These are phyloP conservation scores for Potamarius usumacintae DNA, from an alignment of 2,113 vertebrate genomes.

Conservation along the genomic window DNA sequence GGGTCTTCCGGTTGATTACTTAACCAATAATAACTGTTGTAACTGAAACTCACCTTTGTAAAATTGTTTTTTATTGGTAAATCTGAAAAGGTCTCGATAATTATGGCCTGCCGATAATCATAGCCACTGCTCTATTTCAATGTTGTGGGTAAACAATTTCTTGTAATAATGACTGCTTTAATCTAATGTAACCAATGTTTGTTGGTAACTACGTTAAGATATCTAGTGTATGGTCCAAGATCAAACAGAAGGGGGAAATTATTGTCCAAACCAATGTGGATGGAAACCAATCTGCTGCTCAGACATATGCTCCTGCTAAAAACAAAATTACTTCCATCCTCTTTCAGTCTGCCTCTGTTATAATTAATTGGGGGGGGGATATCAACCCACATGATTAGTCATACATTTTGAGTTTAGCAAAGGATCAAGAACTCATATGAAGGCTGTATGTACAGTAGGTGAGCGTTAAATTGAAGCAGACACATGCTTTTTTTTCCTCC, in stretches of 20 bases:
- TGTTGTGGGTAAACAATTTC: background rate
- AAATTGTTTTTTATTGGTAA: too few relatives aligned
- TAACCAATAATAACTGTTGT: too few relatives aligned
- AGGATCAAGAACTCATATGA: background rate
- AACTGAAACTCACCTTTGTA: too few relatives aligned
- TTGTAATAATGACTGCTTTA: constrained; percentile 6
- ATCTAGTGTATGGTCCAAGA: background rate
- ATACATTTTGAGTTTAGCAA: background rate
- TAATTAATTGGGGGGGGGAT: background rate
- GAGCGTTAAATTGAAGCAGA: background rate
- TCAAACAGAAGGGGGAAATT: background rate
- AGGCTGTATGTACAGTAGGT: background rate
- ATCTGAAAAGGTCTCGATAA: too few relatives aligned
- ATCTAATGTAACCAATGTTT: background rate
- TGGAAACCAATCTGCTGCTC: background rate
- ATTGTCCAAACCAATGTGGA: background rate
- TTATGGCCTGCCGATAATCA: too few relatives aligned
- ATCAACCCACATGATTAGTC: background rate
- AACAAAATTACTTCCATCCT: background rate
- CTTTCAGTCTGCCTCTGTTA: background rate
- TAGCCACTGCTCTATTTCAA: background rate
- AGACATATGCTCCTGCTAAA: background rate
- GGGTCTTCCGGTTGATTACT: too few relatives aligned
- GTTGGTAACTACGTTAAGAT: background rate
- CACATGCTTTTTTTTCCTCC: background rate